A percentile compares a stretch with the other conserved stretches of the same genome.
phyloP scores from a whole-genome alignment of 1,140 invertebrate species.

The Scaptodrosophila lebanonensis region DNA sequence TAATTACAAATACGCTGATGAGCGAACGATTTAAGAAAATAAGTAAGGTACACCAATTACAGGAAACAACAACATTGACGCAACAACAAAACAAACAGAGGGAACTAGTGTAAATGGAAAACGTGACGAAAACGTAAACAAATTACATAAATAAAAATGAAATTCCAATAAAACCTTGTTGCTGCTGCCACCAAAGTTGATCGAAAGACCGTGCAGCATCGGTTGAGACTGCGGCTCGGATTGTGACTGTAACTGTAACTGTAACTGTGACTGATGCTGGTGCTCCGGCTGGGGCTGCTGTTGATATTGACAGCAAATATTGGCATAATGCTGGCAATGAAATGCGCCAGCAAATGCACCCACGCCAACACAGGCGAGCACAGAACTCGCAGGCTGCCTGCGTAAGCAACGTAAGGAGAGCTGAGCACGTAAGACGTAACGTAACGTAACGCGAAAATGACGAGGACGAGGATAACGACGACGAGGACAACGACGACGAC shows the following conservation, averaged over 20 bases:
- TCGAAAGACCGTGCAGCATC: constrained; percentile 1
- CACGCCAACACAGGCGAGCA: constrained; percentile 3
- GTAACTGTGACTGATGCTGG: too few relatives aligned
- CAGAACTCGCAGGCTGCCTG: constrained; percentile 5
- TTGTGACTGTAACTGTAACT: background rate
- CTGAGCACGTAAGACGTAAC: constrained; percentile 43
- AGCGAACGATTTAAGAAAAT: constrained; percentile 25
- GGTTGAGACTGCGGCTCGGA: constrained; percentile 20
- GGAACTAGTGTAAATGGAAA: constrained; percentile 37
- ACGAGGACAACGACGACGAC: constrained; percentile 7
- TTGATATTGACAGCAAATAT: constrained; percentile 60
- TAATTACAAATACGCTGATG: constrained; percentile 7
- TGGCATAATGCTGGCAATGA: constrained; percentile 37
- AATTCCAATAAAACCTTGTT: constrained; percentile 32
- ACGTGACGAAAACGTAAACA: constrained; percentile 45
- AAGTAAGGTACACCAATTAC: constrained; percentile 56
- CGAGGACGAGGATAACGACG: constrained; percentile 3
- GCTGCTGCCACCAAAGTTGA: constrained; percentile 1
- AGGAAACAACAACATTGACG: constrained; percentile 47
- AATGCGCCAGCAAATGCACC: background rate
- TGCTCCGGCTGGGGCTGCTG: constrained; percentile 17
- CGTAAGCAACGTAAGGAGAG: constrained; percentile 32
- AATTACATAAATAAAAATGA: constrained; percentile 68
- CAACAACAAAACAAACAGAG: constrained; percentile 38
- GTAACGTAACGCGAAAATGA: constrained; percentile 25